Percentiles rank a stretch among this genome's conserved stretches.
phyloP scores from a whole-genome alignment of 2,888 invertebrate species.

The Amiota communis region DNA sequence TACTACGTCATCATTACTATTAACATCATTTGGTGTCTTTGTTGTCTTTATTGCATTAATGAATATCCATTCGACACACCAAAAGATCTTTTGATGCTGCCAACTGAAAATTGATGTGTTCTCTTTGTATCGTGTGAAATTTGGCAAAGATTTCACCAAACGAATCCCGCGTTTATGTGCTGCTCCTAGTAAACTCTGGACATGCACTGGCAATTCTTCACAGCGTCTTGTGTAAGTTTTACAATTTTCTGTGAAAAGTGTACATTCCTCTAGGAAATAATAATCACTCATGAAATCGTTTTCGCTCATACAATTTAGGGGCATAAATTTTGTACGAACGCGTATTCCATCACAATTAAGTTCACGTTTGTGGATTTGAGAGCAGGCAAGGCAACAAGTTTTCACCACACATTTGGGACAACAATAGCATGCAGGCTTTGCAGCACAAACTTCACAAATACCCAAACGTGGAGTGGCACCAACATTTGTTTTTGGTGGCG shows the following conservation, averaged over 20 bases:
- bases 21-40: neutral
- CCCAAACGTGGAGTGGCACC: constrained; percentile 75
- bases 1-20: neutral
- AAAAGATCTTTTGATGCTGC: constrained; percentile 80
- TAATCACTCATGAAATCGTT: constrained; percentile 88
- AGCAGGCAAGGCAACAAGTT: constrained; percentile 87
- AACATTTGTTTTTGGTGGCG: neutral
- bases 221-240: constrained; percentile 76
- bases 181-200: constrained; percentile 69
- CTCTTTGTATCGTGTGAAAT: constrained; percentile 80
- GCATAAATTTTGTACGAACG: constrained; percentile 85
- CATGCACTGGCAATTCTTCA: constrained; percentile 76
- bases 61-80: constrained; percentile 90
- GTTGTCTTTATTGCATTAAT: constrained; percentile 76
- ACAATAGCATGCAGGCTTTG: constrained; percentile 82
- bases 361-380: constrained; percentile 87
- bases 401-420: constrained; percentile 93
- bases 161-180: constrained; percentile 73
- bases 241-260: constrained; percentile 79
- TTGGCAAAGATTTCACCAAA: constrained; percentile 81
- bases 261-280: constrained; percentile 85
- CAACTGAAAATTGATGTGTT: constrained; percentile 83
- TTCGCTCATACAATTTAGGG: constrained; percentile 83
- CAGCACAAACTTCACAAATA: constrained; percentile 85
- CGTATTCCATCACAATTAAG: constrained; percentile 85